Evolutionary conservation across 2,888 invertebrate genomes (phyloP).

Genomic region (Lasiommata megera): DNA sequence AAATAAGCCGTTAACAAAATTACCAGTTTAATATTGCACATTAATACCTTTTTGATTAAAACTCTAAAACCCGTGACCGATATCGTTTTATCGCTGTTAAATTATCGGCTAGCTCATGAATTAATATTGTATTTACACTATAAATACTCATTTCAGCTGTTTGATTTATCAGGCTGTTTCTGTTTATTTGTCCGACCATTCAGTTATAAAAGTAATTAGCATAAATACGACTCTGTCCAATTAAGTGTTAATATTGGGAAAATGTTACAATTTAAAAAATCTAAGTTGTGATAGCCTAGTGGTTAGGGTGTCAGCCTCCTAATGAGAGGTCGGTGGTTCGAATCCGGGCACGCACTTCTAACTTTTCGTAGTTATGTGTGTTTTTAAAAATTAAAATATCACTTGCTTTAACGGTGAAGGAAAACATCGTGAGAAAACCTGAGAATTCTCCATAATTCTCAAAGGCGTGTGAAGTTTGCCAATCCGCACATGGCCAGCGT

Average conservation of each 20-base stretch:
- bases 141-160: not conserved
- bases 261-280: no score
- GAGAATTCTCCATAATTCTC: no score
- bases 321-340: no score
- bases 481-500: no score
- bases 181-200: not conserved
- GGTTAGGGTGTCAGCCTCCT: no score
- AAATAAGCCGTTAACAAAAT: not conserved
- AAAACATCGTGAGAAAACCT: no score
- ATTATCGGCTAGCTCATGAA: constrained; percentile 3
- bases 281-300: no score
- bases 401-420: no score
- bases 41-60: constrained; percentile 1
- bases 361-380: no score
- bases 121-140: constrained; percentile 10
- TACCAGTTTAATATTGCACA: not conserved
- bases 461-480: no score
- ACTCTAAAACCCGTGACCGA: not conserved
- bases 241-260: not conserved
- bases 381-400: no score
- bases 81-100: not conserved
- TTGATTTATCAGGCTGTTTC: not conserved
- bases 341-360: no score
- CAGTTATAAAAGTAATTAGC: not conserved
- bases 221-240: not conserved